These are phyloP conservation scores for Lasiommata megera DNA, from an alignment of 2,888 invertebrate genomes.

Conservation along the genomic window DNA sequence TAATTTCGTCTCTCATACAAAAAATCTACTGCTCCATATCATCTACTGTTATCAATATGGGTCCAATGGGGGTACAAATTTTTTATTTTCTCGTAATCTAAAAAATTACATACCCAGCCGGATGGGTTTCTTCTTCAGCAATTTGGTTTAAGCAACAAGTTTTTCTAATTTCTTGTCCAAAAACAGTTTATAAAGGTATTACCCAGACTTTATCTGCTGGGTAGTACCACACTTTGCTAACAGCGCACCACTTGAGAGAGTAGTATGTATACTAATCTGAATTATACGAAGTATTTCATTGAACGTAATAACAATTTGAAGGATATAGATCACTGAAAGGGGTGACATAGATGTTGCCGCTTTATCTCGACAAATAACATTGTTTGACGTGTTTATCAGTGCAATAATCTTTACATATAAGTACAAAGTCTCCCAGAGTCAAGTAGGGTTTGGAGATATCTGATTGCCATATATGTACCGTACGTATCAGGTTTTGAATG, in stretches of 20 bases:
- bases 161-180: no score
- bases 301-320: not conserved
- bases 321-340: conserved; percentile 1
- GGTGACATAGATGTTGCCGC: conserved; percentile 8
- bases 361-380: conserved; percentile 18
- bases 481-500: conserved; percentile 1
- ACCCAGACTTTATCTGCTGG: not conserved
- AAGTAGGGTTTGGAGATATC: conserved; percentile 6
- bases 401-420: conserved; percentile 8
- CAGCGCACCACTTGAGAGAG: not conserved
- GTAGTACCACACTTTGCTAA: not conserved
- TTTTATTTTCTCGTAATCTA: no score
- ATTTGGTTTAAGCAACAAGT: no score
- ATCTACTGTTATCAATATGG: no score
- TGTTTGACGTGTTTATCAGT: conserved; percentile 13
- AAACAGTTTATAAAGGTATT: no score
- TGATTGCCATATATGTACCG: conserved; percentile 1
- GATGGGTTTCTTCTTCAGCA: no score
- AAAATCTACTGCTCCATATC: no score
- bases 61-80: no score
- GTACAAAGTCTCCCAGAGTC: conserved; percentile 1
- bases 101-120: no score
- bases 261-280: not conserved
- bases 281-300: not conserved
- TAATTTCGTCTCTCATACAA: no score